Conservation (phyloP, 2,113 vertebrate species). For the Oophaga pumilio region DNA sequence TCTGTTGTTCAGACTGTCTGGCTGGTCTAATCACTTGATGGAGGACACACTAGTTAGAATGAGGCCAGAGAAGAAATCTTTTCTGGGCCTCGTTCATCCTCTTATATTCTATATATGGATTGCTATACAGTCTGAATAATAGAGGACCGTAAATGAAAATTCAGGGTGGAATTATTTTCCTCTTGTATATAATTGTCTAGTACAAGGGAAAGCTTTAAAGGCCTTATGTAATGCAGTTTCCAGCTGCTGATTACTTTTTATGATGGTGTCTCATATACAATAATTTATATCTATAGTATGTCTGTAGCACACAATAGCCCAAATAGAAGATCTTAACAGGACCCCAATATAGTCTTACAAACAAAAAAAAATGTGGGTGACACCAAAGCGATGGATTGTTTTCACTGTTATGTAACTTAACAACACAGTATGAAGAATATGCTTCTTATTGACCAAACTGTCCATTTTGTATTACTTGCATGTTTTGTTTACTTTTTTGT, state of each 20-base stretch:
- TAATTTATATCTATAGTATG: neutral
- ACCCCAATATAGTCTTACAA: too few relatives aligned
- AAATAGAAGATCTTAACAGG: neutral
- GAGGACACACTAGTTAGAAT: neutral
- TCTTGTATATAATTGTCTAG: neutral
- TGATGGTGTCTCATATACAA: neutral
- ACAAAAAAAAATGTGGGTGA: too few relatives aligned
- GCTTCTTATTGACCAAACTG: constrained; percentile 84
- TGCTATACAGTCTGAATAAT: neutral
- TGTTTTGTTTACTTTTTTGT: constrained; percentile 87
- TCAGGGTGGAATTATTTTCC: neutral
- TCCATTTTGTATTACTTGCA: constrained; percentile 92
- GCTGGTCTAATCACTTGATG: neutral
- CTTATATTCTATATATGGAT: neutral
- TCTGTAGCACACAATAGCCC: neutral
- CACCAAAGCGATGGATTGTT: neutral
- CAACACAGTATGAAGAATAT: constrained; percentile 99
- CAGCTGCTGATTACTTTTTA: neutral
- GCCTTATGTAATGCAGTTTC: neutral
- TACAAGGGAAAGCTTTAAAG: neutral
- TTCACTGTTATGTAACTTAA: neutral
- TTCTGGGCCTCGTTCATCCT: neutral
- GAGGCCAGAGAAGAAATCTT: neutral
- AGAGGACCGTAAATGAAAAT: neutral
- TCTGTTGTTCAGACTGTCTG: neutral